These are phyloP conservation scores for Drosophila limbata DNA, from an alignment of 2,888 invertebrate species.

Conservation along the genomic window DNA sequence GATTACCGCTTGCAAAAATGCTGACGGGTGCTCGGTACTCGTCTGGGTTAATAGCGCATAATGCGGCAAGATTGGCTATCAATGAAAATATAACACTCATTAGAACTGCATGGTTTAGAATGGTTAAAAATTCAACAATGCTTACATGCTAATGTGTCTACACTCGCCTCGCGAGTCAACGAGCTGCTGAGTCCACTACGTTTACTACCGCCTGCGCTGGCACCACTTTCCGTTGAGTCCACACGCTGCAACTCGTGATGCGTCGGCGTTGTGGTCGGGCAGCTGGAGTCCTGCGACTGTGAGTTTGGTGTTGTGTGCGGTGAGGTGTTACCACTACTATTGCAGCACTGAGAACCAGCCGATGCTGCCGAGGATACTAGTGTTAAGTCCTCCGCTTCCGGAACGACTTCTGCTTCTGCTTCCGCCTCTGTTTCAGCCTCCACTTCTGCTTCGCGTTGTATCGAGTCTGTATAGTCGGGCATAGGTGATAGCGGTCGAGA, in stretches of 20 bases:
- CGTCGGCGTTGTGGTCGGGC: constrained; percentile 44
- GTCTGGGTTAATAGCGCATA: constrained; percentile 83
- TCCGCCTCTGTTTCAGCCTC: constrained; percentile 35
- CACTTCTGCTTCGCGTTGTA: constrained; percentile 68
- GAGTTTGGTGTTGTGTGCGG: constrained; percentile 62
- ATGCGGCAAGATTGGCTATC: constrained; percentile 79
- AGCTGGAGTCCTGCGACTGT: constrained; percentile 70
- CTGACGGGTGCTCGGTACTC: constrained; percentile 95
- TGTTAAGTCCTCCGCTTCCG: constrained; percentile 65
- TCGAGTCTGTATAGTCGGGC: constrained; percentile 87
- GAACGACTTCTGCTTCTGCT: constrained; percentile 48
- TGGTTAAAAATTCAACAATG: constrained; percentile 1
- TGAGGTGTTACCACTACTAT: constrained; percentile 79
- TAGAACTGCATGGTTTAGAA: no score
- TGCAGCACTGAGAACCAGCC: constrained; percentile 55
- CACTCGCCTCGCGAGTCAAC: constrained; percentile 90
- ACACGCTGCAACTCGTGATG: constrained; percentile 81
- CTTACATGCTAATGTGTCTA: constrained; percentile 87
- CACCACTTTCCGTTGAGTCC: constrained; percentile 74
- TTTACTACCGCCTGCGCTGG: constrained; percentile 48
- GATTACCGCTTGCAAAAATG: constrained; percentile 95
- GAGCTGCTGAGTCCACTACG: constrained; percentile 83
- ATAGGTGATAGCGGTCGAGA: constrained; percentile 91
- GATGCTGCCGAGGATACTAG: constrained; percentile 71
- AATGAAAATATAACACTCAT: background rate